Evolutionary conservation across 2,888 invertebrate species (phyloP).

Genomic region (Loripinus fragilis): DNA sequence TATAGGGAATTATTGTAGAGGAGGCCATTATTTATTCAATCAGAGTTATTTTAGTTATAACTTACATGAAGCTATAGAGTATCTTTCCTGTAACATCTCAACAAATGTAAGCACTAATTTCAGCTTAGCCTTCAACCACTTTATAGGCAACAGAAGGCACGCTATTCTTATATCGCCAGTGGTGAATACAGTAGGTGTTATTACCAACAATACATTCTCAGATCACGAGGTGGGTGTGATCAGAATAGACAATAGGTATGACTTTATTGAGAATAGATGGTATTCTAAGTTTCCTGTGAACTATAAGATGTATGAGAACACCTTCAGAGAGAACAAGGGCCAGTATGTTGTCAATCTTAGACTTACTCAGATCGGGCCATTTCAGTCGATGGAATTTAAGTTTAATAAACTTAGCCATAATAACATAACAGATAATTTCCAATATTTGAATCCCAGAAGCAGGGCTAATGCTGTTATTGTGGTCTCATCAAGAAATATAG

Average conservation of each 20-base stretch:
- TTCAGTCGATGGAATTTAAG: constrained; percentile 92
- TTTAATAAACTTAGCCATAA: constrained; percentile 95
- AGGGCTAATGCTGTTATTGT: constrained; percentile 96
- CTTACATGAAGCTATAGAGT: constrained; percentile 90
- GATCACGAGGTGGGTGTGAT: constrained; percentile 93
- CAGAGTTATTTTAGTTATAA: constrained; percentile 95
- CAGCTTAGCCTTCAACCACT: constrained; percentile 80
- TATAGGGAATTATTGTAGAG: constrained; percentile 95
- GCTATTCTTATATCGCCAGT: constrained; percentile 80
- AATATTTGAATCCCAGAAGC: constrained; percentile 93
- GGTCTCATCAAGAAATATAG: constrained; percentile 94
- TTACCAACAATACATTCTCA: constrained; percentile 93
- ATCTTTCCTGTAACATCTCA: constrained; percentile 92
- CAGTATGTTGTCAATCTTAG: constrained; percentile 94
- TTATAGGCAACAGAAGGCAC: constrained; percentile 78
- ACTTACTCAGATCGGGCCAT: constrained; percentile 92
- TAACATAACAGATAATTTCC: constrained; percentile 92
- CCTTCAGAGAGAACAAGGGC: constrained; percentile 94
- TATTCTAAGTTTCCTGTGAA: constrained; percentile 79
- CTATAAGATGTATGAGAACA: constrained; percentile 86
- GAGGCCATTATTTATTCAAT: constrained; percentile 88
- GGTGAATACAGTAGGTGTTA: constrained; percentile 81
- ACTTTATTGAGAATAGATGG: constrained; percentile 79
- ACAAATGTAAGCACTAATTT: constrained; percentile 76
- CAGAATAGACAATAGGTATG: constrained; percentile 90